Conservation (phyloP, 1,140 invertebrate species). For the Halictus rubicundus region DNA sequence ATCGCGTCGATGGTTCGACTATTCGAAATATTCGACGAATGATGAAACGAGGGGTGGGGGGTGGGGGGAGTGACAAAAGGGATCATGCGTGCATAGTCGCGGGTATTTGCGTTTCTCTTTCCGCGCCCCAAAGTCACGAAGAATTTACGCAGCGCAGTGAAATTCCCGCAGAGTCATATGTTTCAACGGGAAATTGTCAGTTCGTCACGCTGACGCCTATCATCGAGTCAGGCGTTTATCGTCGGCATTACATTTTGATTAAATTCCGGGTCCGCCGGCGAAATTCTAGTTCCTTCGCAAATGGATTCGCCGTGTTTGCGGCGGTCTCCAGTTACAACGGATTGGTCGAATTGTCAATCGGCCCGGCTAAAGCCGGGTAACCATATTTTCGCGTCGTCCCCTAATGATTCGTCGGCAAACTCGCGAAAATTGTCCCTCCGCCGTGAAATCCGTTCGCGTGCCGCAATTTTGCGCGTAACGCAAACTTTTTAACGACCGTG, state of each 20-base stretch:
- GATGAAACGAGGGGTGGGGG: background rate
- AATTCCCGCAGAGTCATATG: conserved; percentile 47
- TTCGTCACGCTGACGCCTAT: conserved; percentile 52
- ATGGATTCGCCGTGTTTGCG: conserved; percentile 46
- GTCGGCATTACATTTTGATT: conserved; percentile 58
- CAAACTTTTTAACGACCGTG: too few relatives aligned
- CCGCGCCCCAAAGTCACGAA: conserved; percentile 36
- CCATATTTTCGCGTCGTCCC: background rate
- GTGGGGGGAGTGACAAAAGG: background rate
- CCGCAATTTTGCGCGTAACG: background rate
- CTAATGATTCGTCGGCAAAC: background rate
- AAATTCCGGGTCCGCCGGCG: conserved; percentile 47
- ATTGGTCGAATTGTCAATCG: background rate
- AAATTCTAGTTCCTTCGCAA: conserved; percentile 56
- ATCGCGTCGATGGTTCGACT: too few relatives aligned
- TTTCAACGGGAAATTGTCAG: conserved; percentile 54
- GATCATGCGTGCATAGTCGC: background rate
- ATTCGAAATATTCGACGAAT: too few relatives aligned
- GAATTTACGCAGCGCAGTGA: conserved; percentile 51
- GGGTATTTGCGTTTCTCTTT: conserved; percentile 40
- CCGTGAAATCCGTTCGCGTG: background rate
- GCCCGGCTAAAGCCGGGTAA: conserved; percentile 16
- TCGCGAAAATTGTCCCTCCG: conserved; percentile 6
- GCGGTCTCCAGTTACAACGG: conserved; percentile 32
- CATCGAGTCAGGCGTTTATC: conserved; percentile 49